Evolutionary conservation across 2,797 vertebrate species (phyloP), one percentile per base, ranked within the genome.

Genomic region (Adelosebastes latens): DNA sequence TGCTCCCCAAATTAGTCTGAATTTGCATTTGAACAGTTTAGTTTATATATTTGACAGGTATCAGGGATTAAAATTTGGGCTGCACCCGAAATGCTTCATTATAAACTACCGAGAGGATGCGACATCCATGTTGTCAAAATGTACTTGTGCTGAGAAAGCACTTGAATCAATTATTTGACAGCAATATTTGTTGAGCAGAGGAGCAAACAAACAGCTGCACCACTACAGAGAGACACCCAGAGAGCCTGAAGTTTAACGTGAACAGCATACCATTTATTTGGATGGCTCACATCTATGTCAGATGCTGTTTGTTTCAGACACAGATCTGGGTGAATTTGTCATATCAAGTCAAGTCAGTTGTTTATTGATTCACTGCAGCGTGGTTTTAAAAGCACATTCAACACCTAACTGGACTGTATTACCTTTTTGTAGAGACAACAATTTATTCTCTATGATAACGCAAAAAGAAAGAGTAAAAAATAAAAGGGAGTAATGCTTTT

Each of bases 101-200:
- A 70, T 22, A 61, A 77, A 81, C 71, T 58, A 53, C 77, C 22
- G 18, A 49, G 64, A 66, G n/a, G 77, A 74, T 8, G 31, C 60
- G 64, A 46, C 62, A 63, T 75, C 76, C 11, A n/a, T 80, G 73
- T 77, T 84, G 87, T 89, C 69, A 70, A 82, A 86, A 72, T 71
- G 66, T 20, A 46, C 82, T 64, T 55, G 46, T 49, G 65, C 61
- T 70, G 81, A 83, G 76, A 82, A 76, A 68, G 31, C 80, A 77
- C 81, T 85, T 73, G 65, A 85, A 88, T 87, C 68, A 81, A 72
- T 86, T 82, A 82, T 88, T 82, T 90, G 80, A 81, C 79, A 76
- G 69, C 67, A 76, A 84, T 84, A 82, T 88, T 90, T 89, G 87
- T 82, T 60, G 70, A 88, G 79, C 24, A 27, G 77, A 62, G 69